Evolutionary conservation across 2,797 vertebrate species (phyloP), one percentile per base, ranked within the genome.

Genomic region (Chromis chromis): DNA sequence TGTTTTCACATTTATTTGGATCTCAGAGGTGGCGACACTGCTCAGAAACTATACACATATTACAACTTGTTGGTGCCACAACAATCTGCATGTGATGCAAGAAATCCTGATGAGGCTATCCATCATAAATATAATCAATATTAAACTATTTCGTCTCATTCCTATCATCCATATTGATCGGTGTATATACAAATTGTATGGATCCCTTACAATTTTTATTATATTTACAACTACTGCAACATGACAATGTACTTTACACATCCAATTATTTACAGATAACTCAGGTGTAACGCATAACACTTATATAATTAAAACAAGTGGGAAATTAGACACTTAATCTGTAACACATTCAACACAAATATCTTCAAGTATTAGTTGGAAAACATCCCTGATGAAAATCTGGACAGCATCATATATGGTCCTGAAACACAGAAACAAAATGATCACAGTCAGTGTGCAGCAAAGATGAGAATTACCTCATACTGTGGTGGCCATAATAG

Each of bases 361-460:
- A 78, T 83, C 61, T 92, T 92, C 89, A 93, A 91, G 88, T 92
- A 87, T 60, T 68, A 52, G 28, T 50, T 73, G 66, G 33, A 70
- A 48, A 75, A 50, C 33, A 28, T 74, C 42, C 53, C 48, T 63
- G 54, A 65, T 68, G 48, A 53, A 70, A 59, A 40, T 14, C 57
- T 49, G 46, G 71, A 63, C 10, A 19, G n/a, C 63, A 31, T 91
- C 84, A 91, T 88, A 81, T 10, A 61, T 74, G 61, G 9, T 68
- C 83, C 93, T 93, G 69, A 73, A 89, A 89, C 58, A 86, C n/a
- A 89, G 27, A 84, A 74, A 78, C 3, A 70, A 73, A 84, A 31
- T 0, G 0, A 63, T 60, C 13, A 60, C 13, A 56, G 53, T 74
- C 6, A 55, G 9, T 28, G 7, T 50, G 2, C 50, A 39, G 27